A percentile compares a stretch with the other conserved stretches of the same genome.
phyloP scores from a whole-genome alignment of 2,888 invertebrate species.

The Mimumesa dahlbomi region DNA sequence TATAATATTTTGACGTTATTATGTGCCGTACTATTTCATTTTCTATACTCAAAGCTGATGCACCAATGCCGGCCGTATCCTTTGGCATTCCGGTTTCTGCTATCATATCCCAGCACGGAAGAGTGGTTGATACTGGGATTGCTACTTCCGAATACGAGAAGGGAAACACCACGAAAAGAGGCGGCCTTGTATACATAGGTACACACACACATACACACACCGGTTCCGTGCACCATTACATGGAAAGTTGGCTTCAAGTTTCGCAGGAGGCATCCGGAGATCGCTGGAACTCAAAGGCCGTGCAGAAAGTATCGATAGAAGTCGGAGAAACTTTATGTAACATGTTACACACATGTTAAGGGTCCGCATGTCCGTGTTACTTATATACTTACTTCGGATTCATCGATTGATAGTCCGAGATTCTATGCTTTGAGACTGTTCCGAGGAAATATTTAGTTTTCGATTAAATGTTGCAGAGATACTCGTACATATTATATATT shows the following conservation, averaged over 20 bases:
- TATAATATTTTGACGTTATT: too few relatives aligned
- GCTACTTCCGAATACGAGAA: constrained; percentile 49
- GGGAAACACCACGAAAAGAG: constrained; percentile 38
- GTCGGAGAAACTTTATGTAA: constrained; percentile 28
- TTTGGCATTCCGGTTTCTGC: constrained; percentile 23
- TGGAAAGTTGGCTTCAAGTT: constrained; percentile 49
- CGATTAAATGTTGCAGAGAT: too few relatives aligned
- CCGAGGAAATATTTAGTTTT: too few relatives aligned
- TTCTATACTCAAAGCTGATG: constrained; percentile 2
- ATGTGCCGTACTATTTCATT: constrained; percentile 16
- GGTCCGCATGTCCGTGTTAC: too few relatives aligned
- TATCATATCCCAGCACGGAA: constrained; percentile 14
- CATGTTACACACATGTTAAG: background rate
- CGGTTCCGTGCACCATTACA: constrained; percentile 7
- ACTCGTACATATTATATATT: too few relatives aligned
- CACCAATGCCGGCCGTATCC: constrained; percentile 7
- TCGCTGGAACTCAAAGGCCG: constrained; percentile 49
- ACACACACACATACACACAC: background rate
- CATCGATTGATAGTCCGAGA: background rate
- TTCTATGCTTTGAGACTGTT: too few relatives aligned
- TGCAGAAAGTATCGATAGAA: constrained; percentile 48
- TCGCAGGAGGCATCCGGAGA: constrained; percentile 38
- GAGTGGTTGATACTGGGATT: constrained; percentile 48
- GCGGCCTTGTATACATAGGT: background rate
- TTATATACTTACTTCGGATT: background rate